phyloP scores from a whole-genome alignment of 2,797 vertebrate species.

The Diglossa cyanea region DNA sequence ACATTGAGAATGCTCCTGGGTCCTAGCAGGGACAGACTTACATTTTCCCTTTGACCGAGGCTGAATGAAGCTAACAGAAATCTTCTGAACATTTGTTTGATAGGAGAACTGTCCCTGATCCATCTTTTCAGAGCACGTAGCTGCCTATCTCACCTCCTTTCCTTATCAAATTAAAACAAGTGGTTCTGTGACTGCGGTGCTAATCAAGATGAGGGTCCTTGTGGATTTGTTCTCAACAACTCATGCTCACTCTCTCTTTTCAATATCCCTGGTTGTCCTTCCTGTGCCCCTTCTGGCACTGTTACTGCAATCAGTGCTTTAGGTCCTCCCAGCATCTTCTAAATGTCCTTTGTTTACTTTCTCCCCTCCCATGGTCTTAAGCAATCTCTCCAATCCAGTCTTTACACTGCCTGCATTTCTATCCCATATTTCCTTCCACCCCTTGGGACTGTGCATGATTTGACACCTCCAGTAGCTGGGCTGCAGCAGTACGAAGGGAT shows the following conservation, averaged over 20 bases:
- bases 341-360: not conserved
- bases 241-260: not conserved
- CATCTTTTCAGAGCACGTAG: not conserved
- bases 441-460: not conserved
- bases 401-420: not conserved
- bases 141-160: conserved; percentile 35
- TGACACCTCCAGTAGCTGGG: not conserved
- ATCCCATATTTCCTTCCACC: not conserved
- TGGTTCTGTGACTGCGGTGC: not conserved
- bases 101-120: not conserved
- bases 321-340: not conserved
- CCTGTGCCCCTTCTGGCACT: not conserved
- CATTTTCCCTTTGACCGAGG: not conserved
- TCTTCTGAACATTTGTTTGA: not conserved
- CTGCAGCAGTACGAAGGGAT: fast-evolving
- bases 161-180: conserved; percentile 41
- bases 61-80: not conserved
- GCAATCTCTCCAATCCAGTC: not conserved
- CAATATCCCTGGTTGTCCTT: not conserved
- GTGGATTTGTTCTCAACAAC: conserved; percentile 15
- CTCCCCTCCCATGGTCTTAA: not conserved
- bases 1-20: not conserved
- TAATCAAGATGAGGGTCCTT: conserved; percentile 46
- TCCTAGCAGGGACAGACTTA: not conserved
- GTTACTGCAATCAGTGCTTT: not conserved